Conservation (phyloP, 2,797 vertebrate genomes). For the Macrochelys suwanniensis region DNA sequence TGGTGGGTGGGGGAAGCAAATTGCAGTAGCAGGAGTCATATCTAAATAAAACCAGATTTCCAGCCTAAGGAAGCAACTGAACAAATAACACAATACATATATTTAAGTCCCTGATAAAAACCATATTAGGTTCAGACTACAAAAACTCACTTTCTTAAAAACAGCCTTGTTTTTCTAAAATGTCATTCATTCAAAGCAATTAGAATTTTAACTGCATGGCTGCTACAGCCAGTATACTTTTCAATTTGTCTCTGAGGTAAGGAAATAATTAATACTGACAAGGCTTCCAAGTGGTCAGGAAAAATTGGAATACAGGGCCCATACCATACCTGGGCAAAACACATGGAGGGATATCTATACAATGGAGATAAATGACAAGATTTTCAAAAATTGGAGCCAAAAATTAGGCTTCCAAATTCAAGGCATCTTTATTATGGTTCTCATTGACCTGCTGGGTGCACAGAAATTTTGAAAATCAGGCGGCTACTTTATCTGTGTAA, state of each 20-base stretch:
- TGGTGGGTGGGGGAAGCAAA: neutral
- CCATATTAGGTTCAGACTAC: neutral
- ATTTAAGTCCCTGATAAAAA: neutral
- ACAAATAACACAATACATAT: neutral
- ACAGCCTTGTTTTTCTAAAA: neutral
- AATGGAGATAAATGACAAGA: neutral
- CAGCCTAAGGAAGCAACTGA: neutral
- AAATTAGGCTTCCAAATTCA: neutral
- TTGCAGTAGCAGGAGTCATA: constrained; percentile 4
- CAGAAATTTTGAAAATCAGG: neutral
- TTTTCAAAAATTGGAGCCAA: neutral
- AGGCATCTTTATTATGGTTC: neutral
- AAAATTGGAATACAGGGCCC: neutral
- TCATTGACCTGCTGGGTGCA: neutral
- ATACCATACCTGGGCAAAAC: neutral
- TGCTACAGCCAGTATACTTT: neutral
- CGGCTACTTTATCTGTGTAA: neutral
- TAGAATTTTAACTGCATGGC: neutral
- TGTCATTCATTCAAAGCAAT: neutral
- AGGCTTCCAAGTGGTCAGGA: neutral
- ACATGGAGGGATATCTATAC: neutral
- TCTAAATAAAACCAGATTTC: constrained; percentile 3
- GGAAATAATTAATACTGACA: neutral
- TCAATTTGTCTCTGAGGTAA: neutral
- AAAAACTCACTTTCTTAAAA: neutral